phyloP scores from a whole-genome alignment of 2,797 vertebrate species.

The Peromyscus attwateri region DNA sequence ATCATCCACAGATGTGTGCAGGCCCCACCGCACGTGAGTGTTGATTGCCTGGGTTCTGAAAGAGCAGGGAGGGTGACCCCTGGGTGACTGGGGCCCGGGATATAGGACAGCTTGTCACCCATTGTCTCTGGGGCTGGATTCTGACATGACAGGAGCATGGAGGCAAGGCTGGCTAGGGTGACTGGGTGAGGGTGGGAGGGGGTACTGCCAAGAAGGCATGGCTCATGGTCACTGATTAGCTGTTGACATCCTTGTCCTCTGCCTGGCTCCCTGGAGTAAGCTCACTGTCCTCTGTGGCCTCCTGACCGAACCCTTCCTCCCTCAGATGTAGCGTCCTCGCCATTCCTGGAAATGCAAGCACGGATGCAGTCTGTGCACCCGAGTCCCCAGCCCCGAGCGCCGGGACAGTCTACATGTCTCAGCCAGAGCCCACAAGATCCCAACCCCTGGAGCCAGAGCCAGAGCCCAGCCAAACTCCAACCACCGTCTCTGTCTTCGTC shows the following conservation, averaged over 20 bases:
- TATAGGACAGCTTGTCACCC: neutral
- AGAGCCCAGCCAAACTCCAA: neutral
- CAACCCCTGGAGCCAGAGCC: neutral
- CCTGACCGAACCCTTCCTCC: neutral
- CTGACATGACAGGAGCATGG: rapidly evolving
- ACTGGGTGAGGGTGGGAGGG: neutral
- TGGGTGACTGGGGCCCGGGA: neutral
- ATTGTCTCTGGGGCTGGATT: neutral
- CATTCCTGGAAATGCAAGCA: constrained; percentile 78
- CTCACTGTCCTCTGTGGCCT: neutral
- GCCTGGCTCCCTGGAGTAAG: neutral
- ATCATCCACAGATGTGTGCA: constrained; percentile 84
- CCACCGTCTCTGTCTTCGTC: neutral
- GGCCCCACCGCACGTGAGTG: constrained; percentile 84
- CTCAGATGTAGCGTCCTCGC: constrained; percentile 82
- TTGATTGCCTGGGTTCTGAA: neutral
- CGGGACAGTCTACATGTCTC: neutral
- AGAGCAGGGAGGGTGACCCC: neutral
- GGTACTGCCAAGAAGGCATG: rapidly evolving
- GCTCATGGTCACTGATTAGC: too few species aligned
- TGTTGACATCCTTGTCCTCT: neutral
- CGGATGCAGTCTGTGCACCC: constrained; percentile 79
- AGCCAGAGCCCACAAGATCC: neutral
- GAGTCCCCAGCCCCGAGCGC: rapidly evolving
- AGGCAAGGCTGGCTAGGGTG: neutral